Conservation (phyloP, 1,140 invertebrate genomes). For the Stegodyphus dumicola region DNA sequence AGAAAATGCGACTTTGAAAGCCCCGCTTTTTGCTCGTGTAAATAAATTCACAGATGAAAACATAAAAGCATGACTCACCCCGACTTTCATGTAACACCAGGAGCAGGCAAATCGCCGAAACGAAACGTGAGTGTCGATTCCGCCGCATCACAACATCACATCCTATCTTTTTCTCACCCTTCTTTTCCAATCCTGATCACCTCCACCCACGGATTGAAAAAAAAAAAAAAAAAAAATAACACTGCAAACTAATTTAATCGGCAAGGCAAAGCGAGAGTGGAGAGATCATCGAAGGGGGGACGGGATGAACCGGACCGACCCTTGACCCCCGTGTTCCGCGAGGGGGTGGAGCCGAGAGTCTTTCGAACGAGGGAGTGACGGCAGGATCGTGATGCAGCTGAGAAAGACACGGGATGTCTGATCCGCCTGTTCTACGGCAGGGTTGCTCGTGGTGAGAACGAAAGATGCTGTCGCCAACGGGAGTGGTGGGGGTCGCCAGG, state of each 20-base stretch:
- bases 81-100: conserved; percentile 15
- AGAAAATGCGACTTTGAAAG: too few species aligned
- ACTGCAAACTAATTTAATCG: not conserved
- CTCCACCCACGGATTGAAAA: not conserved
- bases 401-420: conserved; percentile 47
- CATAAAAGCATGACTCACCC: conserved; percentile 2
- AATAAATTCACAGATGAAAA: too few species aligned
- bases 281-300: not conserved
- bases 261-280: not conserved
- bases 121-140: conserved; percentile 12
- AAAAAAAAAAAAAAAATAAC: conserved; percentile 3
- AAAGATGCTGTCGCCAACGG: conserved; percentile 13
- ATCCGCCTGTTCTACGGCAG: conserved; percentile 27
- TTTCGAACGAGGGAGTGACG: not conserved
- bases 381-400: conserved; percentile 29
- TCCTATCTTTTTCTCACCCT: conserved; percentile 17
- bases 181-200: not conserved
- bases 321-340: conserved; percentile 25
- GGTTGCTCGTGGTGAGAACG: not conserved
- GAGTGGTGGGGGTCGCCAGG: not conserved
- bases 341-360: conserved; percentile 14
- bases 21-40: too few species aligned
- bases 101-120: conserved; percentile 24
- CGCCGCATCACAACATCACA: conserved; percentile 26
- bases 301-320: not conserved